Evolutionary conservation across 2,888 invertebrate species (phyloP).

Genomic region (Adineta ricciae): DNA sequence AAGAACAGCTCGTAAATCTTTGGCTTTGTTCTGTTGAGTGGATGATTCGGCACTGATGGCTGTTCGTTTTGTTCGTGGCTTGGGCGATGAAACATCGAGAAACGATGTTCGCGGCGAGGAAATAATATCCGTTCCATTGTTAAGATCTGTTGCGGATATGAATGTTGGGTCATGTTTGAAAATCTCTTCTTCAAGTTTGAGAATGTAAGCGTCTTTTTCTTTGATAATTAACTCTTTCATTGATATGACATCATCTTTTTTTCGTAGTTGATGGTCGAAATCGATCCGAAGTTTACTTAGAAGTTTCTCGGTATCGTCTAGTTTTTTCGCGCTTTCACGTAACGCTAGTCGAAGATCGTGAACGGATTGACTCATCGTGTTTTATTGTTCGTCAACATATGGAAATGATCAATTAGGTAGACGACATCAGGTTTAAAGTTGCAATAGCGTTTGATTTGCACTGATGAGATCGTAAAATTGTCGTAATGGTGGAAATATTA

Average conservation of each 20-base stretch:
- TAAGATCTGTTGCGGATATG: background rate
- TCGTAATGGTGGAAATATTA: background rate
- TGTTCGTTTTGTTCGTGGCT: slow-evolving; percentile 22
- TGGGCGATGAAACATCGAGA: background rate
- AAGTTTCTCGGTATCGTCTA: background rate
- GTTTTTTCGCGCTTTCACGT: background rate
- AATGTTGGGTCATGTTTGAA: slow-evolving; percentile 11
- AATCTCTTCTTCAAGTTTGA: slow-evolving; percentile 24
- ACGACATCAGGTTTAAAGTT: background rate
- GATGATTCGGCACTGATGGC: slow-evolving; percentile 30
- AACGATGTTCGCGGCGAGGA: background rate
- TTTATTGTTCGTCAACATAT: background rate
- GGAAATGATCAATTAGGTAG: background rate
- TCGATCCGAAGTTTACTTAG: background rate
- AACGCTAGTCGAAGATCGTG: background rate
- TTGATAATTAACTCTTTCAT: slow-evolving; percentile 32
- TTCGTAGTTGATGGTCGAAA: slow-evolving; percentile 15
- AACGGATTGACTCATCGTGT: background rate
- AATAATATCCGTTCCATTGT: background rate
- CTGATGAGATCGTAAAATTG: background rate
- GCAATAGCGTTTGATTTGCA: background rate
- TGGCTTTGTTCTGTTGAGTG: slow-evolving; percentile 24
- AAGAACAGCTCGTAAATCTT: slow-evolving; percentile 20
- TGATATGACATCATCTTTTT: slow-evolving; percentile 32
- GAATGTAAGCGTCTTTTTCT: slow-evolving; percentile 29